Evolutionary conservation across 2,797 vertebrate genomes (phyloP).

Genomic region (Champsocephalus esox): DNA sequence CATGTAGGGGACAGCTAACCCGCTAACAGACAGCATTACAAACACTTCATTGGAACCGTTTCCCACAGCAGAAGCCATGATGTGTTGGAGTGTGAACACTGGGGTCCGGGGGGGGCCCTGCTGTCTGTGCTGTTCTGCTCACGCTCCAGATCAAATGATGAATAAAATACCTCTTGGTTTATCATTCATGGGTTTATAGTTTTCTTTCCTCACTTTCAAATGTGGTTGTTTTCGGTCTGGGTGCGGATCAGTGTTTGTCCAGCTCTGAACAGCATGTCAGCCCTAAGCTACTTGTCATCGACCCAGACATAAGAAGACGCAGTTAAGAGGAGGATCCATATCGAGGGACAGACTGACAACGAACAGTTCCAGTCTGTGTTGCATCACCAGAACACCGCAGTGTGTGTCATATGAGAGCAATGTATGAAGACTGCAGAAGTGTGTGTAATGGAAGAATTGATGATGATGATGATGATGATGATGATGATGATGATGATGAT

Average conservation of each 20-base stretch:
- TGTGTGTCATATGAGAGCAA: slow-evolving; percentile 32
- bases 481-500: neutral
- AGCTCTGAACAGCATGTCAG: neutral
- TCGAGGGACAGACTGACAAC: neutral
- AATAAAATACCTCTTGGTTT: slow-evolving; percentile 77
- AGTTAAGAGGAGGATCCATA: neutral
- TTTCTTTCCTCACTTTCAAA: slow-evolving; percentile 37
- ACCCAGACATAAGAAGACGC: neutral
- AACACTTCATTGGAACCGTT: neutral
- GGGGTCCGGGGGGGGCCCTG: slow-evolving; percentile 35
- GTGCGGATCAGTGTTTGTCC: slow-evolving; percentile 9
- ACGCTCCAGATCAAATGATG: slow-evolving; percentile 51
- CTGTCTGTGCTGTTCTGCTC: slow-evolving; percentile 51
- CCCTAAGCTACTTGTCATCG: neutral
- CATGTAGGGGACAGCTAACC: slow-evolving; percentile 28
- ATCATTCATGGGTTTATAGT: slow-evolving; percentile 44
- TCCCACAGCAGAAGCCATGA: slow-evolving; percentile 8
- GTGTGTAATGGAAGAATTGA: slow-evolving; percentile 38
- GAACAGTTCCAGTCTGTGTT: slow-evolving; percentile 19
- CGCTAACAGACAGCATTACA: neutral
- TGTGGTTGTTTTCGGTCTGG: neutral
- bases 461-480: slow-evolving; percentile 20
- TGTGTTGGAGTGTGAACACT: slow-evolving; percentile 3
- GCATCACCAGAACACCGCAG: slow-evolving; percentile 43
- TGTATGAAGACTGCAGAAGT: slow-evolving; percentile 9